Base-by-base conservation (phyloP, 2,113 vertebrate genomes). In the Clarias gariepinus region DNA sequence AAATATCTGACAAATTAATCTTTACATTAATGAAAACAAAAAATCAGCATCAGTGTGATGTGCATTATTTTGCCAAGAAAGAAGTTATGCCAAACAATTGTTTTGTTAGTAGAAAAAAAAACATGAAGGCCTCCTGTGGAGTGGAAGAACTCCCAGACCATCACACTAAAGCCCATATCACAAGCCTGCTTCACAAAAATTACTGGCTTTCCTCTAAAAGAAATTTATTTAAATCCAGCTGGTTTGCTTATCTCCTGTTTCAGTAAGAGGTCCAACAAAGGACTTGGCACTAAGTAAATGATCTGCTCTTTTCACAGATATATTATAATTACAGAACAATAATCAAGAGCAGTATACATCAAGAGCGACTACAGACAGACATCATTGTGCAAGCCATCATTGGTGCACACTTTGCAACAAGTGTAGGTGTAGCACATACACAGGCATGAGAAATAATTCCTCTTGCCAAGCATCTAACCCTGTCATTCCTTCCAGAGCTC, bases 251-350 rank as follows among this genome's bases (percentile, higher is more conserved):
- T 63, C 78, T 79, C 25, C 68, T 36, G 23, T 71, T 53, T 68
- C 36, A 86, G 61, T 84, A n/a, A 89, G 55, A 41, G 68, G 81
- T 82, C 52, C 89, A 83, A 87, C 47, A 88, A 82, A 88, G 81
- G 87, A 90, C 83, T 90, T 93, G 93, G 94, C 94, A 94, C 93
- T 73, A 88, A 57, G 73, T 52, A 84, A 64, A 61, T 28, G 21
- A 33, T 83, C 73, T 52, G 55, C 69, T 87, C 86, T 74, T 28
- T 84, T 52, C 73, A 63, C 85, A 81, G 7, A 58, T 11, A 53
- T 23, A 21, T 55, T 87, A 82, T 71, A 57, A 55, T 87, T 23
- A 87, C 68, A 87, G 69, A 82, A 87, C 47, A 52, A 76, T 36
- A 66, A 60, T 60, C 36, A 61, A 81, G 84, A 76, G 58, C 33